Evolutionary conservation across 1,140 invertebrate species (phyloP), one percentile per base, ranked within the genome.

Genomic region (Papilio xuthus): DNA sequence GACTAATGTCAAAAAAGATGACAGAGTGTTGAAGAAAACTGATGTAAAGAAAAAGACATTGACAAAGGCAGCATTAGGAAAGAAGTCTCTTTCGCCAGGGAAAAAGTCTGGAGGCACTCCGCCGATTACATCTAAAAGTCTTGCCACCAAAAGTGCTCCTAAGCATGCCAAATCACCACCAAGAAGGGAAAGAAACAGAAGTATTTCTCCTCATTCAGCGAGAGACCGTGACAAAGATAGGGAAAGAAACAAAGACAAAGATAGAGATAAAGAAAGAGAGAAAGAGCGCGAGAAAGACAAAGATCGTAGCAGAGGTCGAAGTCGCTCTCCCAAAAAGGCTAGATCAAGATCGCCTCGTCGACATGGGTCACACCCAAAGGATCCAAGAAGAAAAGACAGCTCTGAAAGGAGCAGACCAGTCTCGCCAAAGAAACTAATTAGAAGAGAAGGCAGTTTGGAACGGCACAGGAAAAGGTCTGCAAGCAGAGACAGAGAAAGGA

Each of bases 61-160:
- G 75, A 84, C 88, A 10, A 92, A 93, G 83, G 78, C 87, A 76
- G 81, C 88, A 70, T 80, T 93, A 70, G 89, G 86, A 53, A 94
- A 94, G 84, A 94, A 94, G 77, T 94, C 94, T 20, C 79, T 94
- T 47, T 94, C 94, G 53, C 94, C 94, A 56, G 89, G 88, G 13
- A 94, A 94, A 80, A 94, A 94, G 85, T 92, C 93, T 50, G 92
- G 94, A 80, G 94, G 94, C 4, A 94, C 94, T 69, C 94, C 93
- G 12, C 93, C 93, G 79, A 94, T 94, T 75, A 92, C 88, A 69
- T 90, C 92, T 60, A 94, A 94, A 85, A 94, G 84, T 82, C 80
- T 93, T 50, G 32, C 80, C 41, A 87, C 86, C n/a, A 94, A 93
- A 83, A 88, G 80, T 86, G 63, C 84, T 44, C 70, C 86, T 47